These are phyloP conservation scores for Anoplius nigerrimus DNA, from an alignment of 2,888 invertebrate species.

Conservation along the genomic window DNA sequence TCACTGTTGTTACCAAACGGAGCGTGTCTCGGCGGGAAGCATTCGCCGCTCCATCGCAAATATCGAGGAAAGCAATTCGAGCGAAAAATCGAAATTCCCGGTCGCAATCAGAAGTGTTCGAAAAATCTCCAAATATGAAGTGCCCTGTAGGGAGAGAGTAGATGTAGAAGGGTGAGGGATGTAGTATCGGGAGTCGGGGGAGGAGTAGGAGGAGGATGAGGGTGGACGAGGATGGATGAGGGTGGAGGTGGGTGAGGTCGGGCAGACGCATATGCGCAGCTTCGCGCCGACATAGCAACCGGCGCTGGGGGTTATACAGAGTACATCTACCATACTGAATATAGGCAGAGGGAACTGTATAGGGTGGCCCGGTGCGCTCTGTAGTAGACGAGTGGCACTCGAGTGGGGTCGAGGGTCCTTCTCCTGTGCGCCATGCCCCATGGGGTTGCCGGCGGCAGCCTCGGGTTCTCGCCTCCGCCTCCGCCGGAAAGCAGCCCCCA, in stretches of 20 bases:
- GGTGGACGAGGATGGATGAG: not conserved
- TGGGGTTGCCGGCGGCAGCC: conserved; percentile 42
- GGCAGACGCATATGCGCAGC: conserved; percentile 4
- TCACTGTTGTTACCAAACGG: too few relatives aligned
- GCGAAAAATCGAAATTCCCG: too few relatives aligned
- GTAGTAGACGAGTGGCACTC: conserved; percentile 55
- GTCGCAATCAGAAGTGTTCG: too few relatives aligned
- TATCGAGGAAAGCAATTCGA: too few relatives aligned
- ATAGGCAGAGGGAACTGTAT: too few relatives aligned
- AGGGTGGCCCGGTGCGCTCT: conserved; percentile 26
- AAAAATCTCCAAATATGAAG: too few relatives aligned
- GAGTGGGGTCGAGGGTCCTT: conserved; percentile 57
- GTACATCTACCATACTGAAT: too few relatives aligned
- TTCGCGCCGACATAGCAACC: conserved; percentile 15
- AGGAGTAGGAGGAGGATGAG: conserved; percentile 2
- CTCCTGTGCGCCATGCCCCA: conserved; percentile 52
- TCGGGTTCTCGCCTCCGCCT: conserved; percentile 44
- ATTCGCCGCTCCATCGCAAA: too few relatives aligned
- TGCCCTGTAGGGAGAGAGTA: too few relatives aligned
- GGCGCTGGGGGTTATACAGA: conserved; percentile 16
- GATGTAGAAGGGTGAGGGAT: too few relatives aligned
- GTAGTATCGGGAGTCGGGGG: not conserved
- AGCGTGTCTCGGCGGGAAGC: too few relatives aligned
- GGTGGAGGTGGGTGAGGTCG: not conserved
- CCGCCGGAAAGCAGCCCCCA: conserved; percentile 38